A percentile compares a stretch with the other conserved stretches of the same genome.
phyloP scores from a whole-genome alignment of 2,888 invertebrate species.

The Rhagophthalmus giganteus region DNA sequence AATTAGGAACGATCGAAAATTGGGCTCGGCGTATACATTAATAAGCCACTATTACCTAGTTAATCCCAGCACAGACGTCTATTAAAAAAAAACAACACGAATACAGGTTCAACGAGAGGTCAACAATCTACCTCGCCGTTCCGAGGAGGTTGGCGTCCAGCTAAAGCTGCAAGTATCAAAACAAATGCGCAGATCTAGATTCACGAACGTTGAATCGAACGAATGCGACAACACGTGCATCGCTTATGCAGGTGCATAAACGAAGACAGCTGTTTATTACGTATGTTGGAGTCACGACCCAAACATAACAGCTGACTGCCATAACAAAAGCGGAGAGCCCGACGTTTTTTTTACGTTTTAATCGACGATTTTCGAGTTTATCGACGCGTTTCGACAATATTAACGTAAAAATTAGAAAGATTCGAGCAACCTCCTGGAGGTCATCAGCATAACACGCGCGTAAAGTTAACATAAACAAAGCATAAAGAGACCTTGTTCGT shows the following conservation, averaged over 20 bases:
- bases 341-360: no score
- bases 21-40: no score
- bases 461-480: constrained; percentile 20
- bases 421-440: constrained; percentile 5
- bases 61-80: no score
- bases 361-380: constrained; percentile 11
- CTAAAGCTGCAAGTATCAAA: constrained; percentile 19
- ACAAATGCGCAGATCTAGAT: constrained; percentile 33
- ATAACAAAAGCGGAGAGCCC: constrained; percentile 54
- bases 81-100: no score
- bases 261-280: constrained; percentile 33
- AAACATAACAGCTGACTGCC: constrained; percentile 55
- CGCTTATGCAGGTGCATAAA: constrained; percentile 19
- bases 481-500: constrained; percentile 27
- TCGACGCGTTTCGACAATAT: no score
- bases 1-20: no score
- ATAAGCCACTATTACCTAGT: no score
- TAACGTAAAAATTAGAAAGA: no score
- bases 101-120: constrained; percentile 34
- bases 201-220: constrained; percentile 17
- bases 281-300: constrained; percentile 40
- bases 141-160: constrained; percentile 18
- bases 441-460: constrained; percentile 12
- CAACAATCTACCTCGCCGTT: constrained; percentile 40
- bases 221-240: constrained; percentile 21